These are phyloP conservation scores for Drosophila dunni DNA, from an alignment of 1,140 invertebrate genomes.

Conservation along the genomic window DNA sequence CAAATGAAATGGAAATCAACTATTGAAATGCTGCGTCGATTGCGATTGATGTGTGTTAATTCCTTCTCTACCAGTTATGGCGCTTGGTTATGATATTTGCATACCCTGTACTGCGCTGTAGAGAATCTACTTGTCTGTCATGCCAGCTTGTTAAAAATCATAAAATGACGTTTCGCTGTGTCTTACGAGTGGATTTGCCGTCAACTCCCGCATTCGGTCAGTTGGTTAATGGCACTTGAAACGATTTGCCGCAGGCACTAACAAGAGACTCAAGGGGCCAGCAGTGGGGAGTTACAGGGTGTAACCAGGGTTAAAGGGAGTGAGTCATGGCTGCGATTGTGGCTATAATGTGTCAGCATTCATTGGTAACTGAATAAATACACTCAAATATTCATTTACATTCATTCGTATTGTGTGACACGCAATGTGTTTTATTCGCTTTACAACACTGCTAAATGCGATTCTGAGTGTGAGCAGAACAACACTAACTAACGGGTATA, in stretches of 20 bases:
- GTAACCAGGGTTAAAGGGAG: background rate
- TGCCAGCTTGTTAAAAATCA: slow-evolving; percentile 2
- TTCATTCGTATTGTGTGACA: slow-evolving; percentile 9
- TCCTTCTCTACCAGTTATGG: background rate
- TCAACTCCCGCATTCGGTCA: slow-evolving; percentile 45
- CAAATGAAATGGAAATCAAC: slow-evolving; percentile 48
- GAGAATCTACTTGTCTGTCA: background rate
- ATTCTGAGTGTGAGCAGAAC: background rate
- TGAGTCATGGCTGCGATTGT: slow-evolving; percentile 20
- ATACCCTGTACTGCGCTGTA: slow-evolving; percentile 6
- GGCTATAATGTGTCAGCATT: slow-evolving; percentile 27
- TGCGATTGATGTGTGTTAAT: slow-evolving; percentile 2
- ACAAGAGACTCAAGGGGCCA: background rate
- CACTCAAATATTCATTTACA: slow-evolving; percentile 15
- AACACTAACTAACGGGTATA: background rate
- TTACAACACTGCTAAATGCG: slow-evolving; percentile 6
- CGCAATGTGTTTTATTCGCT: slow-evolving; percentile 11
- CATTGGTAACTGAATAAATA: slow-evolving; percentile 16
- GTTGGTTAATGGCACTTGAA: slow-evolving; percentile 45
- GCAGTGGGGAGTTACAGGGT: background rate
- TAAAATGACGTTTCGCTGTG: slow-evolving; percentile 23
- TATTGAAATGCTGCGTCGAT: slow-evolving; percentile 23
- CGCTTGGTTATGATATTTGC: slow-evolving; percentile 5
- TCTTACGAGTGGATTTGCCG: slow-evolving; percentile 17
- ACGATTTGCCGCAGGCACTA: background rate